Evolutionary conservation across 2,888 invertebrate species (phyloP).

Genomic region (Sphaerophoria taeniata): DNA sequence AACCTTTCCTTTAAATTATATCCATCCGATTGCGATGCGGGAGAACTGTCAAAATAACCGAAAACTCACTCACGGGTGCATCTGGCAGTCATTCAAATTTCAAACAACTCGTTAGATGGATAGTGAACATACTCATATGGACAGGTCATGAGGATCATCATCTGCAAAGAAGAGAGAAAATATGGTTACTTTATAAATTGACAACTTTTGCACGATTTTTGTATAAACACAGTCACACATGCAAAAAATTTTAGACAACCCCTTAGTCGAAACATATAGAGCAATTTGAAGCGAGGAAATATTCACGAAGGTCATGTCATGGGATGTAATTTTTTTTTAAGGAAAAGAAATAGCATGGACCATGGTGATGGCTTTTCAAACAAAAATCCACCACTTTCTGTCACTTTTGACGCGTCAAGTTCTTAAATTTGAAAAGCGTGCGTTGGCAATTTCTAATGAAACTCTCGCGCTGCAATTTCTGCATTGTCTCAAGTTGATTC

Average conservation of each 20-base stretch:
- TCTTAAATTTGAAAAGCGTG: slow-evolving; percentile 75
- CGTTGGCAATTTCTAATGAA: slow-evolving; percentile 71
- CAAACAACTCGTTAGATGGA: slow-evolving; percentile 47
- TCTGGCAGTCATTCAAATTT: slow-evolving; percentile 68
- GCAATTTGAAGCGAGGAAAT: slow-evolving; percentile 63
- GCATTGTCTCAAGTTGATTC: slow-evolving; percentile 22
- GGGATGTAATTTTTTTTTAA: background rate
- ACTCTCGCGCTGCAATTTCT: background rate
- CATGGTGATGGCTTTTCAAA: slow-evolving; percentile 16
- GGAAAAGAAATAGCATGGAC: background rate
- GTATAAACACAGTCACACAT: background rate
- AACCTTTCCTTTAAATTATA: too few relatives aligned
- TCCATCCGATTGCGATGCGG: slow-evolving; percentile 58
- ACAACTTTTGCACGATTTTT: slow-evolving; percentile 63
- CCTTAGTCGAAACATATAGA: slow-evolving; percentile 59
- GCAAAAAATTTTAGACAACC: slow-evolving; percentile 16
- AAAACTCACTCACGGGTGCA: slow-evolving; percentile 8
- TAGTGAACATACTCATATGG: slow-evolving; percentile 61
- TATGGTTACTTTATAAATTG: slow-evolving; percentile 54
- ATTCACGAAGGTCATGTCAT: slow-evolving; percentile 70
- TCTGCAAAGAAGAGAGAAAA: slow-evolving; percentile 43
- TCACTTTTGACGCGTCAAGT: slow-evolving; percentile 74
- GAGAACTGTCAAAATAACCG: slow-evolving; percentile 39
- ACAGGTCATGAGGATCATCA: slow-evolving; percentile 75
- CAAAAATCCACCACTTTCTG: slow-evolving; percentile 17